phyloP scores from a whole-genome alignment of 2,113 vertebrate genomes.

The Ginglymostoma cirratum region DNA sequence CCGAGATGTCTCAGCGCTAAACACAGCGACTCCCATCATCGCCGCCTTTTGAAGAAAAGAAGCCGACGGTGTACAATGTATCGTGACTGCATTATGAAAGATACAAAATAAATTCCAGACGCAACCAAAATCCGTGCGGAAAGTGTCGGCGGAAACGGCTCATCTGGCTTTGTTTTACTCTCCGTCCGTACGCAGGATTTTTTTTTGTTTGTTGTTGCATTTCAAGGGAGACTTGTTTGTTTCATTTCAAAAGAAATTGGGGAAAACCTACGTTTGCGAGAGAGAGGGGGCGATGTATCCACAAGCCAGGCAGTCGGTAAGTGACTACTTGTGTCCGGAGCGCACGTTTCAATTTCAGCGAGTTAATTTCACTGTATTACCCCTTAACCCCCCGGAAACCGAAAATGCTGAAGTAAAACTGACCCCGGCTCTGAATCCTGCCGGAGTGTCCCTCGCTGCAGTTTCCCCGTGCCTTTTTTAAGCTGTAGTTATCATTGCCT shows the following conservation, averaged over 20 bases:
- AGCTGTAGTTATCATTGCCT: not conserved
- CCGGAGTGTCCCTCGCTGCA: not conserved
- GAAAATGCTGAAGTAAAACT: not conserved
- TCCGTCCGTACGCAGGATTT: not conserved
- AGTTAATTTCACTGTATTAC: not conserved
- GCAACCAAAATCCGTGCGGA: not conserved
- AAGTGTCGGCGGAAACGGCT: constrained; percentile 15
- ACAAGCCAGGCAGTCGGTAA: constrained; percentile 26
- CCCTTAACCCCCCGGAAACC: not conserved
- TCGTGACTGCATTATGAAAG: constrained; percentile 20
- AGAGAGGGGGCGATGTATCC: constrained; percentile 19
- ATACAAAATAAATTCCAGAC: not conserved
- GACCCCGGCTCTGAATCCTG: not conserved
- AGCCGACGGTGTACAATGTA: not conserved
- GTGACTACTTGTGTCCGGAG: not conserved
- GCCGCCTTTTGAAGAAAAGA: not conserved
- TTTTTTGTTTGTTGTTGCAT: not conserved
- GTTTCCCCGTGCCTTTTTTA: not conserved
- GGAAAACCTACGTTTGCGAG: not conserved
- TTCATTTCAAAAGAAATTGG: not conserved
- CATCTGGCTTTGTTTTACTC: constrained; percentile 15
- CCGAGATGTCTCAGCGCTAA: constrained; percentile 16
- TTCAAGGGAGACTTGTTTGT: not conserved
- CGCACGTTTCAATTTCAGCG: not conserved
- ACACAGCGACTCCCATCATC: not conserved